Evolutionary conservation across 2,113 vertebrate genomes (phyloP), one percentile per base, ranked within the genome.

Genomic region (Anoura caudifer): DNA sequence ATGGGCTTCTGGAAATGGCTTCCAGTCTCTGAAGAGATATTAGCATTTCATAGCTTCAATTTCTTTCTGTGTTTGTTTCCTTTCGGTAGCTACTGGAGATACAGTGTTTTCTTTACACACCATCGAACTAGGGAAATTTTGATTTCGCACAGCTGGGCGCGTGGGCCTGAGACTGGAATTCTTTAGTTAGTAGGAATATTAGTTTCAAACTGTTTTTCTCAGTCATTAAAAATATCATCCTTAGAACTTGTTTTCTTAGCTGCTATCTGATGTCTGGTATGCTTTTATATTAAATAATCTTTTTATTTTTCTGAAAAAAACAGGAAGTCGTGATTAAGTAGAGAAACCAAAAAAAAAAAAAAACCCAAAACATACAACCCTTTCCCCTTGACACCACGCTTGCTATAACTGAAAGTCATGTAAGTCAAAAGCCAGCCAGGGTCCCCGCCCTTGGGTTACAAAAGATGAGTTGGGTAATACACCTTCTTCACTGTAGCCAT

Each of bases 31-130:
- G 69, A 97, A 95, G 96, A 88, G 67, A 89, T 72, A n/a, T 86
- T 84, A 91, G 79, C 56, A 76, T 75, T 89, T 95, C 14, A 2
- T n/a, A 65, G 89, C 95, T 93, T 95, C 86, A 17, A 83, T 79
- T 82, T 89, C 69, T 59, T 63, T 69, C 33, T 61, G 61, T 22
- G 43, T 93, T 91, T 95, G 50, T 95, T 96, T 93, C 82, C 76
- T 59, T 95, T 87, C 1, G 0, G 89, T 89, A 89, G 89, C 73
- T 79, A 63, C 91, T 89, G 69, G 86, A 90, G 95, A 97, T n/a
- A 4, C 7, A 15, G 38, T 77, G 59, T 83, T 95, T 95, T 90
- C 76, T 95, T 92, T 24, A 94, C 65, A 77, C 31, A 36, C 52
- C n/a, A 85, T 72, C 2, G 36, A 84, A 93, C 31, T 16, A 28